These are phyloP conservation scores for Aphelenchoides fujianensis DNA, from an alignment of 1,140 invertebrate genomes.

Conservation along the genomic window DNA sequence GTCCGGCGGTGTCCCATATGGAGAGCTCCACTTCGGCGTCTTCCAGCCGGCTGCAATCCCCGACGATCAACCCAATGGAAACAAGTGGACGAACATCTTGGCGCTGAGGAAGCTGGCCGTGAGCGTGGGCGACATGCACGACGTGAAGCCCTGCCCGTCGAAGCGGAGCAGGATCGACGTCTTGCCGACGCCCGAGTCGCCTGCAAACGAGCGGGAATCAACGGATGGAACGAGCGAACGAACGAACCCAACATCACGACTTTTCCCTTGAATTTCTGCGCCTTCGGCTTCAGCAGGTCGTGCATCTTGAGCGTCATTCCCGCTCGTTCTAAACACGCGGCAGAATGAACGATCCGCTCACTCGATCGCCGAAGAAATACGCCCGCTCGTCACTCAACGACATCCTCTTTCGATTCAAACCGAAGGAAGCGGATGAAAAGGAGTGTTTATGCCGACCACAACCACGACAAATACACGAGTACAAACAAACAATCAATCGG, in stretches of 20 bases:
- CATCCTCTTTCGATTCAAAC: no score
- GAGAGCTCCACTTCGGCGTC: slow-evolving; percentile 39
- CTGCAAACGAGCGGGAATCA: neutral
- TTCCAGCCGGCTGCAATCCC: slow-evolving; percentile 17
- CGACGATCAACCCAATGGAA: neutral
- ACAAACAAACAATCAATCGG: no score
- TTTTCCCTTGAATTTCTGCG: slow-evolving; percentile 19
- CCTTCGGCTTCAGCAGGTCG: slow-evolving; percentile 7
- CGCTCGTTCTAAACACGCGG: no score
- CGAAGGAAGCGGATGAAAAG: no score
- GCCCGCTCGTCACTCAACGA: no score
- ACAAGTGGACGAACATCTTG: slow-evolving; percentile 1
- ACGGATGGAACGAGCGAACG: slow-evolving; percentile 15
- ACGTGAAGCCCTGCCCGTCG: slow-evolving; percentile 47
- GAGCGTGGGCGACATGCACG: slow-evolving; percentile 25
- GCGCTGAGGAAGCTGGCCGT: neutral
- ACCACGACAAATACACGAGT: no score
- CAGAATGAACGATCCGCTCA: no score
- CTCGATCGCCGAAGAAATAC: no score
- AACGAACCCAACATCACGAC: slow-evolving; percentile 43
- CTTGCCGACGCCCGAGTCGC: slow-evolving; percentile 37
- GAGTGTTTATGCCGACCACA: no score
- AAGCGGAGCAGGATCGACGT: slow-evolving; percentile 40
- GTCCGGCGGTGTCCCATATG: slow-evolving; percentile 84
- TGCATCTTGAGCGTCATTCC: neutral